These are phyloP conservation scores for Lepisosteus oculatus DNA, from an alignment of 2,113 vertebrate genomes.

Conservation along the genomic window DNA sequence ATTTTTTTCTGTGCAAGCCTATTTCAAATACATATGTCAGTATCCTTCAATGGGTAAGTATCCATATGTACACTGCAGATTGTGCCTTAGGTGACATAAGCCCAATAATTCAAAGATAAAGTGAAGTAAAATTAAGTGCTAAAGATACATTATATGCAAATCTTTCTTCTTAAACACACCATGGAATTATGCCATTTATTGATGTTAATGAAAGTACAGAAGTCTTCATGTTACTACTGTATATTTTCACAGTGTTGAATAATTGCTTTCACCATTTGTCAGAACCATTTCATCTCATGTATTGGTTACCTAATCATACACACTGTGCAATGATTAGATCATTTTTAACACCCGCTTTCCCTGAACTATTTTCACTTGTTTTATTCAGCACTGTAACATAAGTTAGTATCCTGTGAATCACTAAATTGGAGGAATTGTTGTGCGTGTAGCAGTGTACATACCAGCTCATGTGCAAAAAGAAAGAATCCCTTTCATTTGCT, in stretches of 20 bases:
- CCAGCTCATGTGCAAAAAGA: too few relatives aligned
- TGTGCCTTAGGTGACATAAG: conserved; percentile 65
- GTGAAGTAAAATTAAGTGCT: conserved; percentile 55
- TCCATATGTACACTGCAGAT: conserved; percentile 57
- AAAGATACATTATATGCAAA: conserved; percentile 62
- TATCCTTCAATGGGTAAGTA: conserved; percentile 46
- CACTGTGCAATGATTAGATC: not conserved
- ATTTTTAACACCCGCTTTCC: conserved; percentile 41
- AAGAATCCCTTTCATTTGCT: too few relatives aligned
- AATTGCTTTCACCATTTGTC: too few relatives aligned
- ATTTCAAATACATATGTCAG: conserved; percentile 68
- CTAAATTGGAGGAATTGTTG: too few relatives aligned
- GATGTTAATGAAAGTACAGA: conserved; percentile 52
- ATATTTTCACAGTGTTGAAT: not conserved
- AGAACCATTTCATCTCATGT: too few relatives aligned
- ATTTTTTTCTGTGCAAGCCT: conserved; percentile 65
- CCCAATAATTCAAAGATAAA: conserved; percentile 62
- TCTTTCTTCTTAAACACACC: conserved; percentile 64
- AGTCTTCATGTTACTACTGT: not conserved
- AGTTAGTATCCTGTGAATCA: too few relatives aligned
- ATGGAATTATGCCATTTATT: conserved; percentile 47
- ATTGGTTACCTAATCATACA: too few relatives aligned
- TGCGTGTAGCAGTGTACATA: too few relatives aligned
- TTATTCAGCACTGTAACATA: too few relatives aligned
- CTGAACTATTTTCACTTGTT: not conserved